Conservation (phyloP, 2,113 vertebrate genomes). For the Planiliza haematocheilus region DNA sequence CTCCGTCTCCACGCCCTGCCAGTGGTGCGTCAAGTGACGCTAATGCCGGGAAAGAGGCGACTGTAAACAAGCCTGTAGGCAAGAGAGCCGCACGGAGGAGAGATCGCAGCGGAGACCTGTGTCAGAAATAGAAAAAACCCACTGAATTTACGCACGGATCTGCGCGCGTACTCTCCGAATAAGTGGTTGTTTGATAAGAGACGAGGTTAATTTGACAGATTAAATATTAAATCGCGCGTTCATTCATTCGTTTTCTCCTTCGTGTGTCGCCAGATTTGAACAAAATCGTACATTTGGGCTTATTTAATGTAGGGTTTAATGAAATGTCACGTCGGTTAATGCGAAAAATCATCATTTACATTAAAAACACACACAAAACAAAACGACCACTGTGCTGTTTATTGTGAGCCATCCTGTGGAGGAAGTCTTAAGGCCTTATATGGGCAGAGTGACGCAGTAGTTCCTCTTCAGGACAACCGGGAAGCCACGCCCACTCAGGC, state of each 20-base stretch:
- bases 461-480: conserved; percentile 78
- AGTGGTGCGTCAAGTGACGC: conserved; percentile 77
- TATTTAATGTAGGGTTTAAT: background rate
- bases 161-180: background rate
- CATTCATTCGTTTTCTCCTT: background rate
- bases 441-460: conserved; percentile 75
- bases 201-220: too few relatives aligned
- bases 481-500: conserved; percentile 73
- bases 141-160: background rate
- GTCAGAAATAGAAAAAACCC: conserved; percentile 27
- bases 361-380: background rate
- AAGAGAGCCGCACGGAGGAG: conserved; percentile 54
- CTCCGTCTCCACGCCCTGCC: conserved; percentile 47
- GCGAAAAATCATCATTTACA: background rate
- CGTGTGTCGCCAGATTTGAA: background rate
- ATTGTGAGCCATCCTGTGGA: conserved; percentile 34
- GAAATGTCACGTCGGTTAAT: background rate
- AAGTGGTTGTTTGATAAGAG: background rate
- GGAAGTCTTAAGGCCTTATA: conserved; percentile 79
- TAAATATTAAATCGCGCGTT: background rate
- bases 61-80: conserved; percentile 81
- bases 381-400: background rate
- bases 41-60: conserved; percentile 76
- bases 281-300: background rate
- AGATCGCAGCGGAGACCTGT: conserved; percentile 21